Percentiles rank a stretch among this genome's conserved stretches.
phyloP scores from a whole-genome alignment of 1,140 invertebrate species.

The Aleiodes sp. region DNA sequence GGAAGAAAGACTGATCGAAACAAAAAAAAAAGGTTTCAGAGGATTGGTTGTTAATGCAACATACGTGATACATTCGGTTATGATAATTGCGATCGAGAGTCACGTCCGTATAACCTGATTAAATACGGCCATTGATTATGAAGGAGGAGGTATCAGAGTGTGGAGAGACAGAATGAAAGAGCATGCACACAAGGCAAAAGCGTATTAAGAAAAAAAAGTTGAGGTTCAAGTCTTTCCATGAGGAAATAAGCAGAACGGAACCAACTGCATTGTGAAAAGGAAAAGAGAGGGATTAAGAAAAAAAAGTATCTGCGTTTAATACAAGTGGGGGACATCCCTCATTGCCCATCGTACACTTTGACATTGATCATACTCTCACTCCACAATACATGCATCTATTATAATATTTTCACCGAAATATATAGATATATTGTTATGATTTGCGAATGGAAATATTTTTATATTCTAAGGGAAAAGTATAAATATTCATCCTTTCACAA shows the following conservation, averaged over 20 bases:
- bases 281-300: no score
- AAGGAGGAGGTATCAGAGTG: conserved; percentile 61
- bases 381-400: no score
- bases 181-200: neutral
- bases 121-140: conserved; percentile 45
- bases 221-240: conserved; percentile 46
- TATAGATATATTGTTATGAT: no score
- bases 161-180: conserved; percentile 54
- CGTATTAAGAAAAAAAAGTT: conserved; percentile 22
- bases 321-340: no score
- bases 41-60: conserved; percentile 10
- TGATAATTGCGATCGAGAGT: conserved; percentile 53
- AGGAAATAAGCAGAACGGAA: conserved; percentile 63
- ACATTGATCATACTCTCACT: no score
- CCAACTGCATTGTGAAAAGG: no score
- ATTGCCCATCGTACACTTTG: no score
- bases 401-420: no score
- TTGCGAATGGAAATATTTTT: no score
- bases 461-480: no score
- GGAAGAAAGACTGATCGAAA: neutral
- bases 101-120: conserved; percentile 60
- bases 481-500: no score
- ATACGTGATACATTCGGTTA: conserved; percentile 44
- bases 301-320: no score
- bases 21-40: conserved; percentile 29